Evolutionary conservation across 2,113 vertebrate species (phyloP), one percentile per base, ranked within the genome.

Genomic region (Brachyhypopomus occidentalis): DNA sequence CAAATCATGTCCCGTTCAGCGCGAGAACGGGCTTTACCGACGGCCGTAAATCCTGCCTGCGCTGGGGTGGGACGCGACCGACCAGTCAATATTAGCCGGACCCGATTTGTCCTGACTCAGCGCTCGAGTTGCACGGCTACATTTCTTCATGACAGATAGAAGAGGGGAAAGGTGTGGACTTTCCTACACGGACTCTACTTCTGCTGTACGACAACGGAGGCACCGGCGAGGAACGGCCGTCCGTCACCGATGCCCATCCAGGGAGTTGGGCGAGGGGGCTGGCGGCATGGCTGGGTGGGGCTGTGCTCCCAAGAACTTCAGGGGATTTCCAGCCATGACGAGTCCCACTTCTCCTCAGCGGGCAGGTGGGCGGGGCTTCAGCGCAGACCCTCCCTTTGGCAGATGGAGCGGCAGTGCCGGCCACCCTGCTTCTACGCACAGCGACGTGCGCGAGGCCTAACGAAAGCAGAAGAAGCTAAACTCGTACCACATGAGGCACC

Each of bases 261-360:
- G 27, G 55, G 48, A 23, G 4, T 36, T 4, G 16, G 71, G 23
- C 23, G 41, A 11, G 41, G 41, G 41, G 25, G 58, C 41, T 38
- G 63, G 45, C n/a, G 38, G 25, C 23, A 48, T 14, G 7, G n/a
- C 22, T 16, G 30, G 30, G 30, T 30, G 30, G 30, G 30, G 30
- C 30, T 3, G 30, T 30, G 66, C 19, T 70, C 66, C 36, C 3
- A 67, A 80, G 71, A 76, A 38, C 30, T 41, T 62, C 34, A 81
- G 60, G 81, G 63, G 63, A 22, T 83, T 83, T 30, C 63, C 63
- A 77, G 25, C 19, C 30, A 48, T 67, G 45, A 56, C n/a, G 79
- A 59, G 5, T 71, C 22, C 36, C 19, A 60, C n/a, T 78, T 67
- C 70, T 52, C 45, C 45, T 41, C 41, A 41, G 9, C 41, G 41